These are phyloP conservation scores for Drosophila ambigua DNA, from an alignment of 1,140 invertebrate genomes.

Conservation along the genomic window DNA sequence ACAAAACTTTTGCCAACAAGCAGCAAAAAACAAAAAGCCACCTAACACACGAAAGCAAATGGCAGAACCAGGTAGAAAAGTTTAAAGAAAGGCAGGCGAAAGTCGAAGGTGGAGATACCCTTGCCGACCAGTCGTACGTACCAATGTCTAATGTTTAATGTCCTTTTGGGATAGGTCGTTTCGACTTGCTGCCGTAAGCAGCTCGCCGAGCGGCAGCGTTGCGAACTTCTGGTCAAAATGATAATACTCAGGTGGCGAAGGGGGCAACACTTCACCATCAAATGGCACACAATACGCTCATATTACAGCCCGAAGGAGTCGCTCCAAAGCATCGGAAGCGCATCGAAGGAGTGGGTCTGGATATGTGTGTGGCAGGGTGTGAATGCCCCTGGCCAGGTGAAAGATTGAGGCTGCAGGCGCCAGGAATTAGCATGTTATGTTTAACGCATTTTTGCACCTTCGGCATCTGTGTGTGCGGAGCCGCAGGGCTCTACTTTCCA, in stretches of 20 bases:
- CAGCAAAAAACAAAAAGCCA: constrained; percentile 14
- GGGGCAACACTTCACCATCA: constrained; percentile 37
- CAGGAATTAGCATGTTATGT: constrained; percentile 79
- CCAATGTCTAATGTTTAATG: no score
- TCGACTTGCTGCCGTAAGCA: no score
- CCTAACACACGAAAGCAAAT: constrained; percentile 27
- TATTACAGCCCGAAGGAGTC: constrained; percentile 57
- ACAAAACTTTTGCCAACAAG: constrained; percentile 42
- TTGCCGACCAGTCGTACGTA: no score
- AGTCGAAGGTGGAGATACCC: no score
- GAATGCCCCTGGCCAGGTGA: constrained; percentile 45
- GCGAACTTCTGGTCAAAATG: no score
- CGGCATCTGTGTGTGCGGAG: constrained; percentile 30
- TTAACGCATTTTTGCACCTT: constrained; percentile 81
- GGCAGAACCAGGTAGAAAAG: constrained; percentile 36
- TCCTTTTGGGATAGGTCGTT: no score
- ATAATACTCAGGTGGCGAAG: no score
- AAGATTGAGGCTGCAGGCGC: constrained; percentile 69
- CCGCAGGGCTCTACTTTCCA: constrained; percentile 10
- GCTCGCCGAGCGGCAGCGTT: no score
- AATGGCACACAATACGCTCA: constrained; percentile 74
- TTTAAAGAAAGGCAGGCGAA: no score
- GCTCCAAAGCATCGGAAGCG: constrained; percentile 12
- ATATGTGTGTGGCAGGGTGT: constrained; percentile 8
- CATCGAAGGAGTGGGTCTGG: not conserved